A percentile compares a stretch with the other conserved stretches of the same genome.
Conservation (phyloP, 2,797 vertebrate genomes). For the Bradypodion ventrale region DNA sequence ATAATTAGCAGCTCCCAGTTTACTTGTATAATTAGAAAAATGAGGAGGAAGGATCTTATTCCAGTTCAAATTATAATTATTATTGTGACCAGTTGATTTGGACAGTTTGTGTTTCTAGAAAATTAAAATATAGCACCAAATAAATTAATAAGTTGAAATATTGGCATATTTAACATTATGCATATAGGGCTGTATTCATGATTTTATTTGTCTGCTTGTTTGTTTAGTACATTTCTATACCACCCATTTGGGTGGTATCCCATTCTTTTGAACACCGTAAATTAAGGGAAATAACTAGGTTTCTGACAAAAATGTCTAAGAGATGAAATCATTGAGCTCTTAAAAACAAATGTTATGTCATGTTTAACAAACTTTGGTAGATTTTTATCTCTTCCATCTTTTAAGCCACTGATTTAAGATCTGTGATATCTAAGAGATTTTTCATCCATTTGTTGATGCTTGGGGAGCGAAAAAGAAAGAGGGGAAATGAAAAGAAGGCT, state of each 20-base stretch:
- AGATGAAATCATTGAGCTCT: background rate
- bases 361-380: background rate
- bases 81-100: conserved; percentile 40
- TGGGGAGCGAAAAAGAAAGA: background rate
- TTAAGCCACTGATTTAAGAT: background rate
- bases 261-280: background rate
- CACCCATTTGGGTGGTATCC: too few species aligned
- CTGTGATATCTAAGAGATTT: background rate
- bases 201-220: too few species aligned
- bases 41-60: conserved; percentile 42
- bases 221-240: too few species aligned
- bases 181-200: background rate
- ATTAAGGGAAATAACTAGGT: background rate
- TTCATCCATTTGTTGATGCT: background rate
- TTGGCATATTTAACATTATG: background rate
- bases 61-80: conserved; percentile 69
- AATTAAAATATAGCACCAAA: conserved; percentile 1
- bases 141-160: conserved; percentile 11
- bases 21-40: conserved; percentile 69
- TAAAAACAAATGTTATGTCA: background rate
- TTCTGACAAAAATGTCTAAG: background rate
- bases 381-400: background rate
- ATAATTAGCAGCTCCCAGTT: conserved; percentile 63
- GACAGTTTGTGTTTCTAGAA: conserved; percentile 46
- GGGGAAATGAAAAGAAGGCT: too few species aligned